Evolutionary conservation across 2,113 vertebrate genomes (phyloP).

Genomic region (Bufo gargarizans): DNA sequence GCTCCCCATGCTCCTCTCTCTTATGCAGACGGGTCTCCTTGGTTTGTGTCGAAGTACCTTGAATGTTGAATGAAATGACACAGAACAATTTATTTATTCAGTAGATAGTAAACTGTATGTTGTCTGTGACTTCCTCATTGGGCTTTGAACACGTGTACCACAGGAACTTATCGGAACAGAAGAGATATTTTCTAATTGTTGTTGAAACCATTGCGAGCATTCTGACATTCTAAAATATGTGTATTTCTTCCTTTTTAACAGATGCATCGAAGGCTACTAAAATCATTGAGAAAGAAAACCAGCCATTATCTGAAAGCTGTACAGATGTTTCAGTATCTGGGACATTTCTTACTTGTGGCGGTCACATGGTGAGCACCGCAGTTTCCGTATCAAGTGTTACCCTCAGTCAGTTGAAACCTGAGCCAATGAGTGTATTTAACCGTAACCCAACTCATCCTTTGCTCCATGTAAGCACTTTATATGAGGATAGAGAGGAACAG

Average conservation of each 20-base stretch:
- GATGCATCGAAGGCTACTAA: conserved; percentile 66
- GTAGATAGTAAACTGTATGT: no score
- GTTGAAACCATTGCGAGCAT: neutral
- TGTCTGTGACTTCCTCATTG: no score
- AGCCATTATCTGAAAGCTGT: conserved; percentile 70
- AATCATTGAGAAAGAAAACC: conserved; percentile 69
- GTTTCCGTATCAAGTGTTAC: conserved; percentile 65
- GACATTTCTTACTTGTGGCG: conserved; percentile 72
- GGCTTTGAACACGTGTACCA: no score
- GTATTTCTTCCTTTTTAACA: conserved; percentile 60
- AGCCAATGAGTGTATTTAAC: conserved; percentile 71
- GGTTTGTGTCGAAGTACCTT: no score
- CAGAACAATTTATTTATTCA: no score
- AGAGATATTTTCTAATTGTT: neutral
- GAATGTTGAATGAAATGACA: no score
- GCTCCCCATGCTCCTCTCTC: no score
- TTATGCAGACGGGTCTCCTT: no score
- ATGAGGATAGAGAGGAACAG: conserved; percentile 75
- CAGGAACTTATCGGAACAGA: no score
- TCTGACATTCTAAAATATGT: neutral
- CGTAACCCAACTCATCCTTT: conserved; percentile 75
- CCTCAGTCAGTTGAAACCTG: conserved; percentile 69
- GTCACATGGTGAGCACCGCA: conserved; percentile 64
- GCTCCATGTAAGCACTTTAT: conserved; percentile 78
- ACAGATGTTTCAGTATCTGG: conserved; percentile 67